Conservation (phyloP, 2,113 vertebrate genomes). For the Syngnathoides biaculeatus region DNA sequence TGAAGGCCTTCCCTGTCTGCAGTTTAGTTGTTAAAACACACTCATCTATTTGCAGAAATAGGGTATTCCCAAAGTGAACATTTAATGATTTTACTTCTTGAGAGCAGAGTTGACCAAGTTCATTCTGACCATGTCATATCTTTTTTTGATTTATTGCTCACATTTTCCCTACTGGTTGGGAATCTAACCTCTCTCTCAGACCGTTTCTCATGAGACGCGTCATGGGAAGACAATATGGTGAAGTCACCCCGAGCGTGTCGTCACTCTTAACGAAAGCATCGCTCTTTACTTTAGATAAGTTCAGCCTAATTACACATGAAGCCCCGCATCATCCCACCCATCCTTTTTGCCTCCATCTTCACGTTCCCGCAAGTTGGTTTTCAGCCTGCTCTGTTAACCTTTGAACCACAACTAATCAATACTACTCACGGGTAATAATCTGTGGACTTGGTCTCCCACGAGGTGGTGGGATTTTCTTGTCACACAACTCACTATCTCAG, state of each 20-base stretch:
- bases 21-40: neutral
- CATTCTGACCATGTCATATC: neutral
- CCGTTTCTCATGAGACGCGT: constrained; percentile 23
- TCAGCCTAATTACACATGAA: constrained; percentile 16
- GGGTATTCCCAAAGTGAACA: neutral
- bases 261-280: constrained; percentile 15
- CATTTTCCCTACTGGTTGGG: constrained; percentile 1
- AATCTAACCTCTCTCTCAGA: constrained; percentile 17
- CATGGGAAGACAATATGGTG: constrained; percentile 23
- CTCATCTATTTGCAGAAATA: neutral
- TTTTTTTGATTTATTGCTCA: neutral
- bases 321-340: neutral
- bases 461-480: constrained; percentile 27
- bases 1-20: neutral
- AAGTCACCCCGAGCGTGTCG: constrained; percentile 12
- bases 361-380: constrained; percentile 10
- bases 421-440: constrained; percentile 56
- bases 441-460: constrained; percentile 46
- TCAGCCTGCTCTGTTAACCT: constrained; percentile 45
- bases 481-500: constrained; percentile 31
- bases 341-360: constrained; percentile 11
- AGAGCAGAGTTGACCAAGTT: constrained; percentile 10
- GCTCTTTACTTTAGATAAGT: constrained; percentile 28
- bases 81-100: neutral
- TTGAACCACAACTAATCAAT: constrained; percentile 59